phyloP scores from a whole-genome alignment of 2,113 vertebrate species.

The Sardina pilchardus region DNA sequence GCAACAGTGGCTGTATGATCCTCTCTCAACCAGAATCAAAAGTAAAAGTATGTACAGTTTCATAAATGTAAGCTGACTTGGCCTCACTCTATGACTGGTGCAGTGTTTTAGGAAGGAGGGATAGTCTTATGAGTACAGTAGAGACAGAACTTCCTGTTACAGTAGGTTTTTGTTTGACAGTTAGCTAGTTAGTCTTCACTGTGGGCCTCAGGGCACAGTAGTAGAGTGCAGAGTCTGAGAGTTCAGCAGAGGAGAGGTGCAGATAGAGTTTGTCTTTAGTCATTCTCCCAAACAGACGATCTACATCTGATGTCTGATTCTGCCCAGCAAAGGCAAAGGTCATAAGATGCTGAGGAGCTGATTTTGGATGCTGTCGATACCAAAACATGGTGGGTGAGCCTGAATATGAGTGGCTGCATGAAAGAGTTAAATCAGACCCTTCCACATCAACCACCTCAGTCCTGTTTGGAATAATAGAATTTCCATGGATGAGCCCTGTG shows the following conservation, averaged over 20 bases:
- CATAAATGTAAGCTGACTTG: too few species aligned
- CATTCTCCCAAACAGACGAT: neutral
- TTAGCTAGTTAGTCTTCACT: constrained; percentile 21
- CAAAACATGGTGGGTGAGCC: neutral
- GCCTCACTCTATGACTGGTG: too few species aligned
- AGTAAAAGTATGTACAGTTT: too few species aligned
- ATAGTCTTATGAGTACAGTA: too few species aligned
- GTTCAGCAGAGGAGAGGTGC: constrained; percentile 28
- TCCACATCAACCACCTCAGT: neutral
- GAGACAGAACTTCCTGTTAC: too few species aligned
- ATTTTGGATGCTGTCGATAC: constrained; percentile 12
- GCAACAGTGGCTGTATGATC: too few species aligned
- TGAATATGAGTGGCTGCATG: neutral
- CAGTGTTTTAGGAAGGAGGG: too few species aligned
- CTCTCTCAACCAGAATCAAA: too few species aligned
- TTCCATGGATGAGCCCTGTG: neutral
- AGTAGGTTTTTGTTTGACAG: too few species aligned
- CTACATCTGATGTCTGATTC: too few species aligned
- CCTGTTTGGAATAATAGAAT: neutral
- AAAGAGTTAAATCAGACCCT: neutral
- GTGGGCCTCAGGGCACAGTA: constrained; percentile 14
- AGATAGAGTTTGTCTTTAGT: neutral
- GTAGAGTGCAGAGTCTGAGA: constrained; percentile 10
- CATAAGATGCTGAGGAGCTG: neutral
- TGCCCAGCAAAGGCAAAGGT: too few species aligned